Evolutionary conservation across 2,113 vertebrate genomes (phyloP).

Genomic region (Neogale vison): DNA sequence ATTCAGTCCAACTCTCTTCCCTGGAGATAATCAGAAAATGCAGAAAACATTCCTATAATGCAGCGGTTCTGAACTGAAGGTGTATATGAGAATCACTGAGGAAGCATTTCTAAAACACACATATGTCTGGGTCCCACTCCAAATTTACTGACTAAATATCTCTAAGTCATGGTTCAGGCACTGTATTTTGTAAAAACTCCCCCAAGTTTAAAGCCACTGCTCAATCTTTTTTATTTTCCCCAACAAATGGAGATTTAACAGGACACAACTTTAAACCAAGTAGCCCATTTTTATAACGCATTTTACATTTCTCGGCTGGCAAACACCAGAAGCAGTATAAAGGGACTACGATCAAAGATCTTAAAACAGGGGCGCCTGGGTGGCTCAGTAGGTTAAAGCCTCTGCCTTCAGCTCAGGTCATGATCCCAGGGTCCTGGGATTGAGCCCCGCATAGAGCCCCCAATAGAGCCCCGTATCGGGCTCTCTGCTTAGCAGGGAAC

Average conservation of each 20-base stretch:
- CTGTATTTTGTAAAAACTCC: neutral
- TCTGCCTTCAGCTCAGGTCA: no score
- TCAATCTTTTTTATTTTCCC: neutral
- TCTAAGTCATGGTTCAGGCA: neutral
- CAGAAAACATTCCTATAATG: neutral
- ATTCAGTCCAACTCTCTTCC: neutral
- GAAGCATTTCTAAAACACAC: conserved; percentile 1
- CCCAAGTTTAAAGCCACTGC: neutral
- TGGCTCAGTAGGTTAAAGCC: no score
- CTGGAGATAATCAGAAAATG: neutral
- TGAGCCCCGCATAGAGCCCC: no score
- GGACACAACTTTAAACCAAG: conserved; percentile 15
- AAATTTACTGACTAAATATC: neutral
- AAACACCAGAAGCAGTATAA: conserved; percentile 30
- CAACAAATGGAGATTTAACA: neutral
- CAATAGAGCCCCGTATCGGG: fast-evolving
- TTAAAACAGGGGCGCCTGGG: neutral
- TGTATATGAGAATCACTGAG: neutral
- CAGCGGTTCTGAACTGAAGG: neutral
- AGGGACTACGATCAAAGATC: neutral
- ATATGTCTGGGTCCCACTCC: neutral
- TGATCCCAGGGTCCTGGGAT: no score
- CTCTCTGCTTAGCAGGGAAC: no score
- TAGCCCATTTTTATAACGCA: neutral
- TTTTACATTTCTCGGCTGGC: neutral